Evolutionary conservation across 1,140 invertebrate species (phyloP), one percentile per base, ranked within the genome.

Genomic region (Ceratina japonica): DNA sequence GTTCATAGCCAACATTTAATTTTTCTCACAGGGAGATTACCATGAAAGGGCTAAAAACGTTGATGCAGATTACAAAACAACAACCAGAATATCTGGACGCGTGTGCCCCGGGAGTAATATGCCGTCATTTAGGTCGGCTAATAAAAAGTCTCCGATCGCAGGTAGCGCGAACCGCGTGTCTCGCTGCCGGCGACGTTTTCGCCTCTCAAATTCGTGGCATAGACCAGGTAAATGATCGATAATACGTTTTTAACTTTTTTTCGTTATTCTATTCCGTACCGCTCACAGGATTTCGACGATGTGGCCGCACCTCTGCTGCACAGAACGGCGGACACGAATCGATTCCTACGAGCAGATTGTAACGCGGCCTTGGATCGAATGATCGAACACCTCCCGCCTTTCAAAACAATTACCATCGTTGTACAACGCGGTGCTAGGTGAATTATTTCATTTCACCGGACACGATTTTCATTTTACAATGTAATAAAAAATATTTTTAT

Each of bases 291-390:
- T 91, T 91, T 97, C 22, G 98, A 99, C 87, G 97, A 97, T 84
- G 94, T 98, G 73, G 95, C 95, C 0, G 94, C 94, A 24, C 94
- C 96, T 10, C 91, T 99, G 31, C 92, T 99, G 20, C 95, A 97
- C 79, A 95, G 98, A 84, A 97, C 97, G 56, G 97, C 97, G 0
- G 98, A 99, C 88, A 98, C 97, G 1, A 98, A 98, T 90, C 95
- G 96, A 84, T 99, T 99, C 89, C 93, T 99, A 31, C 93, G 97
- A 56, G 96, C 95, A 20, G 98, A 99, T 91, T 96, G 97, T 15
- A 96, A 97, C 20, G 93, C 93, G n/a, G 96, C 97, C 24, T 88
- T 99, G 49, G 95, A 96, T 82, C 93, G 94, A 8, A 96, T 99
- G 94, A 94, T 97, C 49, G 95, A 96, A 64, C 94, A 95, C 87